Percentiles rank a stretch among this genome's conserved stretches.
Conservation (phyloP, 2,888 invertebrate species). For the Lysandra bellargus region DNA sequence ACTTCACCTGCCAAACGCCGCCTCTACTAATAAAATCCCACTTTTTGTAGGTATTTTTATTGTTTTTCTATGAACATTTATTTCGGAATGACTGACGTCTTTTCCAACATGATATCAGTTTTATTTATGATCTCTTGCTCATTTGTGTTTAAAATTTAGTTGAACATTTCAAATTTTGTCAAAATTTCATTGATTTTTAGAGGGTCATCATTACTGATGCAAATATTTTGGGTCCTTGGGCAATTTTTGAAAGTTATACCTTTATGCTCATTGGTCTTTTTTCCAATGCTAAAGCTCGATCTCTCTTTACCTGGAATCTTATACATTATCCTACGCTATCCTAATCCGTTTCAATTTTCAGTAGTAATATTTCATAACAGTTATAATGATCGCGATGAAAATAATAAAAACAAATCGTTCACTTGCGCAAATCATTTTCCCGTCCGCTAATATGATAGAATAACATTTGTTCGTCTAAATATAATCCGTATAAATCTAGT, state of each 20-base stretch:
- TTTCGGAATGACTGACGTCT: neutral
- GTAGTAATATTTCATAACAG: slow-evolving; percentile 9
- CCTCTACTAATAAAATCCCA: slow-evolving; percentile 47
- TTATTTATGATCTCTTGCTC: neutral
- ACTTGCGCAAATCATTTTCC: slow-evolving; percentile 25
- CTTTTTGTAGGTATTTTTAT: slow-evolving; percentile 42
- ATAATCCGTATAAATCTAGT: slow-evolving; percentile 30
- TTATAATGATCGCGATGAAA: neutral
- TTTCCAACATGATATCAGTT: neutral
- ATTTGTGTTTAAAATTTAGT: neutral
- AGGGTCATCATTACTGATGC: neutral
- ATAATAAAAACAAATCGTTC: slow-evolving; percentile 10
- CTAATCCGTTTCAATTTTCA: neutral
- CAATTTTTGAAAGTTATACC: neutral
- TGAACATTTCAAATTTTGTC: neutral
- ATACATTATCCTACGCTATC: neutral
- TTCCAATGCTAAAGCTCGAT: neutral
- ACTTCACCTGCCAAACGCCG: slow-evolving; percentile 59
- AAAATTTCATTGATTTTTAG: neutral
- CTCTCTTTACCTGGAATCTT: neutral
- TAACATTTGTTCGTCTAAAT: slow-evolving; percentile 29
- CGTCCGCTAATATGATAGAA: slow-evolving; percentile 26
- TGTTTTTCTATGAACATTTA: slow-evolving; percentile 36
- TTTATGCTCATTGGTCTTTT: neutral
- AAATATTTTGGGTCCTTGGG: neutral